Evolutionary conservation across 2,113 vertebrate genomes (phyloP).

Genomic region (Poeciliopsis retropinna): DNA sequence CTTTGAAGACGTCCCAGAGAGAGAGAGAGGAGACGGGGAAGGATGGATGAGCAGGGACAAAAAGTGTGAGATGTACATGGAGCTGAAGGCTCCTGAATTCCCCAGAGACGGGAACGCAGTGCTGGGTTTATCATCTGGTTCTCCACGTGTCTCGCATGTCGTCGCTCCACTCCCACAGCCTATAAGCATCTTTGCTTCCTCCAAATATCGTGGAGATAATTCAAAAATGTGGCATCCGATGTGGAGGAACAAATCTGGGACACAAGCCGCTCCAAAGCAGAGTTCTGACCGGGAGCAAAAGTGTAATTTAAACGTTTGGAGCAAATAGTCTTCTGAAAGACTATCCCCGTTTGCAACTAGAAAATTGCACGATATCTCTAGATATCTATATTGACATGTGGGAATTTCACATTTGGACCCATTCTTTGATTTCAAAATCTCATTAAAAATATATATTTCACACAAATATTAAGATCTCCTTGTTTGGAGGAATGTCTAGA

Average conservation of each 20-base stretch:
- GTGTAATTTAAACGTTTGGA: neutral
- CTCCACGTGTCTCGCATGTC: neutral
- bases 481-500: no score
- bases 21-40: slow-evolving; percentile 14
- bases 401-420: no score
- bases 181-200: slow-evolving; percentile 11
- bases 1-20: slow-evolving; percentile 71
- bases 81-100: slow-evolving; percentile 43
- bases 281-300: neutral
- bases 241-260: neutral
- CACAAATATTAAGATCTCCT: no score
- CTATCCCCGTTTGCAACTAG: no score
- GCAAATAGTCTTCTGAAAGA: no score
- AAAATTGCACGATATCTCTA: no score
- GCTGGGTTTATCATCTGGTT: slow-evolving; percentile 7
- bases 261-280: neutral
- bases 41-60: slow-evolving; percentile 24
- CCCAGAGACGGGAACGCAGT: neutral
- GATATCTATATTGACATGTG: no score
- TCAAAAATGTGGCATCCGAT: slow-evolving; percentile 4
- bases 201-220: slow-evolving; percentile 3
- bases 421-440: no score
- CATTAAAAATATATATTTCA: no score
- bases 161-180: slow-evolving; percentile 2
- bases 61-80: slow-evolving; percentile 8